Conservation (phyloP, 2,797 vertebrate species). For the Girardinus metallicus region DNA sequence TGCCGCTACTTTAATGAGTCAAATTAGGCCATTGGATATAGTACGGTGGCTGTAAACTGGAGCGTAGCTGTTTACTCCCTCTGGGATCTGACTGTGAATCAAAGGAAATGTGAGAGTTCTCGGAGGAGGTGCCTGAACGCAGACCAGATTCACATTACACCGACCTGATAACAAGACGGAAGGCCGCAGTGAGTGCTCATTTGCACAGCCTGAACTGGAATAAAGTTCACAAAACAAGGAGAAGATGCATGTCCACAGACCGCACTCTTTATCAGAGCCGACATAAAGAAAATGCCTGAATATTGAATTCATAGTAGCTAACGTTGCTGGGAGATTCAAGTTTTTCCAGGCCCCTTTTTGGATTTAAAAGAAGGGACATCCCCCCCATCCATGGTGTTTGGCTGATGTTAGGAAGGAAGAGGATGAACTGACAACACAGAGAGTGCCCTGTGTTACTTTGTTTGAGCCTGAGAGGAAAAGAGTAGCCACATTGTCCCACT, state of each 20-base stretch:
- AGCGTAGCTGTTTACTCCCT: slow-evolving; percentile 59
- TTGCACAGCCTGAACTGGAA: slow-evolving; percentile 13
- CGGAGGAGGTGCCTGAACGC: slow-evolving; percentile 62
- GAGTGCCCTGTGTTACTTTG: slow-evolving; percentile 58
- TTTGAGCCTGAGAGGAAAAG: slow-evolving; percentile 58
- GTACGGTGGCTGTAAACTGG: slow-evolving; percentile 37
- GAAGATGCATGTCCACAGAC: neutral
- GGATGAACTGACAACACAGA: slow-evolving; percentile 66
- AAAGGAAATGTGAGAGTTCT: slow-evolving; percentile 73
- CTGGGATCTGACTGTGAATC: slow-evolving; percentile 57
- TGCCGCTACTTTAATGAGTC: slow-evolving; percentile 49
- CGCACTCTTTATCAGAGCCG: neutral
- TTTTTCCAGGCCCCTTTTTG: slow-evolving; percentile 1
- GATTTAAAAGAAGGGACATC: slow-evolving; percentile 4
- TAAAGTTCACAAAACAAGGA: slow-evolving; percentile 40
- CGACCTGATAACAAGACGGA: slow-evolving; percentile 56
- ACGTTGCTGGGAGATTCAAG: neutral
- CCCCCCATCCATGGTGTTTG: slow-evolving; percentile 31
- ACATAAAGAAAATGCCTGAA: neutral
- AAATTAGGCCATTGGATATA: slow-evolving; percentile 47
- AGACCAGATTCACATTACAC: slow-evolving; percentile 65
- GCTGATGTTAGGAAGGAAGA: slow-evolving; percentile 58
- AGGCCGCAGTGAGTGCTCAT: slow-evolving; percentile 33
- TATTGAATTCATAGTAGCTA: neutral
- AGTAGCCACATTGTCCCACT: slow-evolving; percentile 66